These are phyloP conservation scores for Ichneumoninae sp. DNA, from an alignment of 2,888 invertebrate genomes.

Conservation along the genomic window DNA sequence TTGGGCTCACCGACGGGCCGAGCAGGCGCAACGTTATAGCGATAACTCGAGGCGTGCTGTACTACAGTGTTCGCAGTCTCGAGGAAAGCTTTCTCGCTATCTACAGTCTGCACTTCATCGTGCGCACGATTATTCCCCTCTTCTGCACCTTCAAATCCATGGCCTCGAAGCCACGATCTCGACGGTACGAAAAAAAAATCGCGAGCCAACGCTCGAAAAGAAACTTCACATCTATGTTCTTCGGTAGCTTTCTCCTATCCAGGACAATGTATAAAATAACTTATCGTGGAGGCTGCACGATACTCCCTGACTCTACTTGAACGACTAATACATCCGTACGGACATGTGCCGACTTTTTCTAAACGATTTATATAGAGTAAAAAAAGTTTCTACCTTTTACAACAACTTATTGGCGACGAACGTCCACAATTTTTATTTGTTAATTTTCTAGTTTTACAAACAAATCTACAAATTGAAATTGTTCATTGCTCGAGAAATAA, in stretches of 20 bases:
- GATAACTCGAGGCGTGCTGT: slow-evolving; percentile 59
- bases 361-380: too few relatives aligned
- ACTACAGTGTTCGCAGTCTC: slow-evolving; percentile 50
- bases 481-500: too few relatives aligned
- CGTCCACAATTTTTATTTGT: too few relatives aligned
- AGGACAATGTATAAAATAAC: not conserved
- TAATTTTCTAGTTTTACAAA: too few relatives aligned
- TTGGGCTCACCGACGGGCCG: slow-evolving; percentile 61
- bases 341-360: not conserved
- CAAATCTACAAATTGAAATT: too few relatives aligned
- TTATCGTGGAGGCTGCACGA: not conserved
- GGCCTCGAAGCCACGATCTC: slow-evolving; percentile 37
- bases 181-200: slow-evolving; percentile 9
- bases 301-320: not conserved
- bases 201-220: not conserved
- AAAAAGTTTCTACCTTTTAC: too few relatives aligned
- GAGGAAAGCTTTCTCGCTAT: slow-evolving; percentile 65
- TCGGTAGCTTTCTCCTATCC: not conserved
- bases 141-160: slow-evolving; percentile 39
- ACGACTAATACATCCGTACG: not conserved
- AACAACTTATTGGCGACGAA: too few relatives aligned
- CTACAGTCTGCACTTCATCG: slow-evolving; percentile 46
- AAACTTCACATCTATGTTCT: not conserved
- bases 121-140: slow-evolving; percentile 43
- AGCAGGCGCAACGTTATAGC: slow-evolving; percentile 67